Percentiles rank a stretch among this genome's conserved stretches.
Conservation (phyloP, 2,113 vertebrate genomes). For the Ondatra zibethicus region DNA sequence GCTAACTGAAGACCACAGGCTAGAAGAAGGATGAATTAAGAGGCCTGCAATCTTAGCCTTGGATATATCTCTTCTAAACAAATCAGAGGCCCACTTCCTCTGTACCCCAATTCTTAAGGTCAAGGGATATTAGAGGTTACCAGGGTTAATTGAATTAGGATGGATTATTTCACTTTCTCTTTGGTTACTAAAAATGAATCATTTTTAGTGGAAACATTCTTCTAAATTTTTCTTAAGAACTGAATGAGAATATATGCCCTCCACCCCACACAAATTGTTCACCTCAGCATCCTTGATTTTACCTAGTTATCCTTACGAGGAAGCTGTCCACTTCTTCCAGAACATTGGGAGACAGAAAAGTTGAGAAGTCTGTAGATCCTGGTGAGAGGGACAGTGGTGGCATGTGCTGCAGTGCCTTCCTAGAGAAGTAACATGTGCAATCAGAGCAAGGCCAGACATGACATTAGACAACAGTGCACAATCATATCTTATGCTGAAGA, state of each 20-base stretch:
- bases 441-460: background rate
- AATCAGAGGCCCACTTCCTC: background rate
- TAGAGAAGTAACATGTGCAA: conserved; percentile 69
- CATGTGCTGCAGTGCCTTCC: conserved; percentile 98
- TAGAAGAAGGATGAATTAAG: background rate
- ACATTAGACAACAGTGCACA: background rate
- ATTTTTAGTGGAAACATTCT: background rate
- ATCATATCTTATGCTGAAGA: background rate
- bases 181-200: background rate
- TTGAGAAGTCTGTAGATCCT: conserved; percentile 94
- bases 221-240: background rate
- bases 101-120: background rate
- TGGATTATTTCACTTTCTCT: conserved; percentile 26
- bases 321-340: conserved; percentile 98
- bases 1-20: background rate
- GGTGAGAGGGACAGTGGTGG: conserved; percentile 95
- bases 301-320: conserved; percentile 96
- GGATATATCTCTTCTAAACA: background rate
- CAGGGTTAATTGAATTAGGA: background rate
- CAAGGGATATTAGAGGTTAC: background rate
- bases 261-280: background rate
- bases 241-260: background rate
- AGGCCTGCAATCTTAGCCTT: background rate
- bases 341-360: conserved; percentile 96
- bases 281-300: conserved; percentile 42